Evolutionary conservation across 2,797 vertebrate genomes (phyloP), one percentile per base, ranked within the genome.

Genomic region (Orestias chungarensis): DNA sequence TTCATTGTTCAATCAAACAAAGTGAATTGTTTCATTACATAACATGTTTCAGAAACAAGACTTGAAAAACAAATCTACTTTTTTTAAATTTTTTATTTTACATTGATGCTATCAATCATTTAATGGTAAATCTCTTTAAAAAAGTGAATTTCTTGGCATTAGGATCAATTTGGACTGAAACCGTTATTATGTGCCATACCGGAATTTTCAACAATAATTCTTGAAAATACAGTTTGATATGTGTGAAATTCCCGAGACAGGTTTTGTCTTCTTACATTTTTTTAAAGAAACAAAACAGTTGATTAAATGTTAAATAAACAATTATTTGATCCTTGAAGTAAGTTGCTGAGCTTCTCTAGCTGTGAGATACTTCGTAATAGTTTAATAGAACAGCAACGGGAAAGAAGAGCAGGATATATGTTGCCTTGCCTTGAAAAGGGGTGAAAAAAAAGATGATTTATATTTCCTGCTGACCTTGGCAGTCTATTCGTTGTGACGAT

Each of bases 381-480:
- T 66, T 1, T 64, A 50, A 54, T 29, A 66, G 52, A 82, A 71
- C 23, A 64, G 79, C 68, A 29, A 1, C 49, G 2, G 25, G 20
- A 50, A 38, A 61, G 73, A 68, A 68, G 71, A 83, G 75, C 76
- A 66, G 76, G 69, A 71, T 57, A 69, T 55, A 68, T 57, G 66
- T 74, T 73, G 62, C 83, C 76, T 86, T 83, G 74, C 76, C 80
- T 64, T 8, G 40, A 69, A 54, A 82, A 84, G 52, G 29, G 35
- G 23, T 14, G 76, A 52, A 49, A 64, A 49, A 64, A 81, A 82
- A 78, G 74, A 90, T 91, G 91, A 93, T 92, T 91, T 93, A 92
- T 93, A 89, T 84, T 90, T 91, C 76, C 78, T 89, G 90, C 90
- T 92, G 92, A 93, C 92, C 91, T 92, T 92, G 90, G 90, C 92